Evolutionary conservation across 2,888 invertebrate species (phyloP).

Genomic region (Oeneis ivallda): DNA sequence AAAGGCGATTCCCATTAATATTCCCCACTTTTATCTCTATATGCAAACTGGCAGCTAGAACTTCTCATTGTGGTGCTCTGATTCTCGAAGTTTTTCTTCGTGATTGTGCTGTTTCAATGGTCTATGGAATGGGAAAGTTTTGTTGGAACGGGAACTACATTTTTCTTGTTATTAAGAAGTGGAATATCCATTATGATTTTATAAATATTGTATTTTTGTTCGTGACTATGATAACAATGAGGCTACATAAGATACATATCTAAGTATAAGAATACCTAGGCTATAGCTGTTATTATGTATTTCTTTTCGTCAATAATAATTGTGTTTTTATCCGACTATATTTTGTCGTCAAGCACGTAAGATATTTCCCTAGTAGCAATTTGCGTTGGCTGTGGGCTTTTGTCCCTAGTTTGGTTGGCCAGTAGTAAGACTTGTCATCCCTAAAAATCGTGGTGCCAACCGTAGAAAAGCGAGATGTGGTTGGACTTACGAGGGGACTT

Average conservation of each 20-base stretch:
- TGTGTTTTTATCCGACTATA: no score
- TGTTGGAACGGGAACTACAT: constrained; percentile 57
- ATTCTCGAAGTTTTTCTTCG: constrained; percentile 65
- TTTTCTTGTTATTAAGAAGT: constrained; percentile 44
- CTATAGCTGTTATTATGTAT: no score
- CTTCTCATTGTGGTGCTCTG: constrained; percentile 77
- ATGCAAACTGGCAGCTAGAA: constrained; percentile 81
- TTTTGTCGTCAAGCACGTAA: background rate
- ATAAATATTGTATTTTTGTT: constrained; percentile 5
- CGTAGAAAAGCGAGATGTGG: no score
- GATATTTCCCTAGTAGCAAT: no score
- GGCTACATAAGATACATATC: no score
- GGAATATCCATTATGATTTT: constrained; percentile 19
- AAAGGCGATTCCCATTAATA: constrained; percentile 78
- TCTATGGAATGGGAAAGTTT: constrained; percentile 63
- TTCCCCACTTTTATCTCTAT: constrained; percentile 82
- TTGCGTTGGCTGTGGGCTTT: no score
- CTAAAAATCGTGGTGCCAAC: no score
- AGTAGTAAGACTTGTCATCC: no score
- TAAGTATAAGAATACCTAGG: no score
- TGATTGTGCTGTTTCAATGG: constrained; percentile 80
- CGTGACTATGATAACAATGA: constrained; percentile 5
- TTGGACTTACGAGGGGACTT: no score
- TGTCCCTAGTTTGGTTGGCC: no score
- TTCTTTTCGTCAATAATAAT: no score